Evolutionary conservation across 2,113 vertebrate species (phyloP).

Genomic region (Notothenia rossii): DNA sequence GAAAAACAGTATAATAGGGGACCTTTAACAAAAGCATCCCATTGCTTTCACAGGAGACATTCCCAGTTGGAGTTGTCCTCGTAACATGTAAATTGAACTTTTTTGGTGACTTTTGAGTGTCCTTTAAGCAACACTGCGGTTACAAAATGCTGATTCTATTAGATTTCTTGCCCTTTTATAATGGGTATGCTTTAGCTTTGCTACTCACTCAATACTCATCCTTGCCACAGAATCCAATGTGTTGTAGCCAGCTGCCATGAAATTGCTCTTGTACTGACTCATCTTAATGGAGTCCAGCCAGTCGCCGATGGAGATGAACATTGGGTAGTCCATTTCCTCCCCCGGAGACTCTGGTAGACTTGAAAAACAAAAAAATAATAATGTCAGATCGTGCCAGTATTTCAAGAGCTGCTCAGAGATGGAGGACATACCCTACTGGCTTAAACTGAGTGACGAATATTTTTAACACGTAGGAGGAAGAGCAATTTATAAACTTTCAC

Average conservation of each 20-base stretch:
- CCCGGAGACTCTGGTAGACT: conserved; percentile 94
- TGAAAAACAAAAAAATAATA: conserved; percentile 5
- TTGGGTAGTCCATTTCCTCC: conserved; percentile 92
- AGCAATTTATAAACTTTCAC: conserved; percentile 2
- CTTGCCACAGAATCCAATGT: conserved; percentile 94
- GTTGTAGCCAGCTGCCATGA: conserved; percentile 93
- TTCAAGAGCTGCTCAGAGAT: conserved; percentile 24
- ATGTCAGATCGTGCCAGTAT: conserved; percentile 18
- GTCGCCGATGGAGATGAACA: conserved; percentile 95
- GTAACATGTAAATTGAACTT: not conserved
- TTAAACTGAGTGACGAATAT: conserved; percentile 19
- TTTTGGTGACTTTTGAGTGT: not conserved
- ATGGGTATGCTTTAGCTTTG: conserved; percentile 8
- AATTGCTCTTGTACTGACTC: conserved; percentile 97
- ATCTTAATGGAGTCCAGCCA: conserved; percentile 99
- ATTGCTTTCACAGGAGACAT: not conserved
- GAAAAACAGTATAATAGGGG: too few relatives aligned
- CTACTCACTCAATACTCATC: conserved; percentile 97
- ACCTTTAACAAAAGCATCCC: too few relatives aligned
- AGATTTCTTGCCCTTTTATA: conserved; percentile 24
- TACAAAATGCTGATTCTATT: not conserved
- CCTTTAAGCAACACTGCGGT: not conserved
- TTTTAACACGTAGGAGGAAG: conserved; percentile 29
- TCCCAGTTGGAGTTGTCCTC: not conserved
- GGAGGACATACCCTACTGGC: not conserved